A percentile compares a stretch with the other conserved stretches of the same genome.
These are phyloP conservation scores for Drosophila mimica DNA, from an alignment of 2,888 invertebrate genomes.

Conservation along the genomic window DNA sequence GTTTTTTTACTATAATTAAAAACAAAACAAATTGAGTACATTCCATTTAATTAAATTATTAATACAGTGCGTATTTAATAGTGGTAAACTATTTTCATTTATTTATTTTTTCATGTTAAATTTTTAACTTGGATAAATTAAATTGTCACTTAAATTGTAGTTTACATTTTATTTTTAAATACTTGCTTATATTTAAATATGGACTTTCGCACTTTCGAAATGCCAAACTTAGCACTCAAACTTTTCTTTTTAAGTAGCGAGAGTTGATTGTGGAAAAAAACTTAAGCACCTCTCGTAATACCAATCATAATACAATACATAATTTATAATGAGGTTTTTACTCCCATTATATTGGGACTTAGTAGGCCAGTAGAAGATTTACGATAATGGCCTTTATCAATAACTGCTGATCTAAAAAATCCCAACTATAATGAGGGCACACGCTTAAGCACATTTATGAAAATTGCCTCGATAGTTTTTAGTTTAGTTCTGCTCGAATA, in stretches of 20 bases:
- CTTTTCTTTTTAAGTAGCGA: background rate
- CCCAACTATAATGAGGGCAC: slow-evolving; percentile 84
- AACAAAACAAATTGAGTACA: too few species aligned
- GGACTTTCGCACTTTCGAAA: background rate
- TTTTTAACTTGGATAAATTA: background rate
- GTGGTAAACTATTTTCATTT: background rate
- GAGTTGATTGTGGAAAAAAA: background rate
- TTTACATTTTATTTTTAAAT: too few species aligned
- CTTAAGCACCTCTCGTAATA: background rate
- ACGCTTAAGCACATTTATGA: slow-evolving; percentile 7
- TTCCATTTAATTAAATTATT: too few species aligned
- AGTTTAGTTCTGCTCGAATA: background rate
- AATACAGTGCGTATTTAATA: too few species aligned
- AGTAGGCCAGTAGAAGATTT: slow-evolving; percentile 85
- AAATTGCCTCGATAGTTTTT: background rate
- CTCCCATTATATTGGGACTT: slow-evolving; percentile 85
- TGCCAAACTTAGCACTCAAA: background rate
- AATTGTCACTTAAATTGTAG: background rate
- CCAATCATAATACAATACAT: slow-evolving; percentile 1
- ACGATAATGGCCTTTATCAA: slow-evolving; percentile 57
- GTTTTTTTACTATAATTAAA: background rate
- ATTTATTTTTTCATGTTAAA: background rate
- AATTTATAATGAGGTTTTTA: slow-evolving; percentile 63
- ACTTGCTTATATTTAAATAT: background rate
- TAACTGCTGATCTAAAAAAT: slow-evolving; percentile 86